Evolutionary conservation across 2,888 invertebrate genomes (phyloP), one percentile per base, ranked within the genome.

Genomic region (Caenorhabditis auriculariae): DNA sequence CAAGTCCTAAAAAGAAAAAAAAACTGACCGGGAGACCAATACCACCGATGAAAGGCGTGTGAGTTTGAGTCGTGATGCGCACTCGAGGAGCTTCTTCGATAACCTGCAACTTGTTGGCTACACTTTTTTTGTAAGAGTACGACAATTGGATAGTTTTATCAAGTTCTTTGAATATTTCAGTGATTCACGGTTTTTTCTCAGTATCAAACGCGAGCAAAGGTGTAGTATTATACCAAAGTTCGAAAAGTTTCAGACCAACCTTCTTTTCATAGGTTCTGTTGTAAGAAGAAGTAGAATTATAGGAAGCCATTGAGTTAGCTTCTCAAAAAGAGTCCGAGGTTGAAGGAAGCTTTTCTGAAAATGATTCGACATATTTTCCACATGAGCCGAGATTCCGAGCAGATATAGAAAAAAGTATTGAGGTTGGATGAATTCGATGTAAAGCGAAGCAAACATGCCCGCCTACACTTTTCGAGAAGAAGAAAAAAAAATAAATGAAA

Each of bases 191-290:
- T 2, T 12, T 45, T 45, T 45, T 28, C 17, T 3, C 7, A 27
- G 21, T 42, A 23, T 3, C 23, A 42, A 21, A n/a, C 21, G 21
- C 21, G n/a, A 23, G 21, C 23, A 21, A 26, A 72, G n/a, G 28
- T 46, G n/a, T n/a, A n/a, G n/a, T n/a, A n/a, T n/a, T n/a, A n/a
- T n/a, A n/a, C n/a, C n/a, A n/a, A n/a, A n/a, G n/a, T n/a, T n/a
- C n/a, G n/a, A n/a, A n/a, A n/a, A n/a, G n/a, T n/a, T n/a, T n/a
- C n/a, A n/a, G n/a, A n/a, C n/a, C 56, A 39, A 78, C 78, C 64
- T 78, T 78, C 49, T 77, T 66, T 58, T 78, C 78, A 55, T 73
- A 78, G 19, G 78, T 78, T 24, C 78, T 57, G 60, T 78, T 78
- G 62, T 77, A 78, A 39, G 74, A 71, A 17, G 75, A 74, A 24